These are phyloP conservation scores for Neosalanx taihuensis DNA, from an alignment of 2,797 vertebrate genomes.

Conservation along the genomic window DNA sequence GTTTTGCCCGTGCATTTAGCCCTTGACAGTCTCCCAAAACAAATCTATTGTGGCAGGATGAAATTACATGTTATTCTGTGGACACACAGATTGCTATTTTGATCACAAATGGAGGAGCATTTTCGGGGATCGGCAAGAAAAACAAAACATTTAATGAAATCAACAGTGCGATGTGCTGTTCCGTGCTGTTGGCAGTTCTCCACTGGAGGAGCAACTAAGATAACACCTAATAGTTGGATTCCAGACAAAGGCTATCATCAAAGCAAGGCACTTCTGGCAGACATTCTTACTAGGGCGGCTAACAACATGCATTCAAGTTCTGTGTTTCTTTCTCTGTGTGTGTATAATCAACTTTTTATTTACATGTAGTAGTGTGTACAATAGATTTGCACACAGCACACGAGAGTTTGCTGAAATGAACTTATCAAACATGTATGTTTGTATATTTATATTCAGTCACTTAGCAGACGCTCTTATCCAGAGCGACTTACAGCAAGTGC, in stretches of 20 bases:
- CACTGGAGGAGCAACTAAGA: conserved; percentile 32
- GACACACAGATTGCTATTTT: conserved; percentile 34
- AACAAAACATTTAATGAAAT: conserved; percentile 52
- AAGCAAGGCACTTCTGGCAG: conserved; percentile 21
- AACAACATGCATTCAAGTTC: conserved; percentile 23
- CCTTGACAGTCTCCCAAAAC: conserved; percentile 42
- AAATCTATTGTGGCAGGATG: conserved; percentile 41
- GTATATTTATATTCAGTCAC: too few species aligned
- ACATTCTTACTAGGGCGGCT: conserved; percentile 8
- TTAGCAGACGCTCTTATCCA: too few species aligned
- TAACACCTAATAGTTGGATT: conserved; percentile 23
- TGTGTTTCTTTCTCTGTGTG: not conserved
- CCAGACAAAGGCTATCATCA: conserved; percentile 16
- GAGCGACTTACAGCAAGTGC: too few species aligned
- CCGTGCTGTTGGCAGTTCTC: conserved; percentile 39
- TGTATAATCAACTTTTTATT: not conserved
- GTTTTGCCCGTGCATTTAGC: conserved; percentile 24
- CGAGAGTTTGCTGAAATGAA: too few species aligned
- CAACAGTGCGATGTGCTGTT: conserved; percentile 39
- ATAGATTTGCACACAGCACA: too few species aligned
- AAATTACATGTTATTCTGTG: conserved; percentile 53
- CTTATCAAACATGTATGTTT: too few species aligned
- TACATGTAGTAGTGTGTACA: too few species aligned
- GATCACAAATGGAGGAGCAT: conserved; percentile 48
- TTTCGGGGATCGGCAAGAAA: conserved; percentile 45